These are phyloP conservation scores for Bombycilla garrulus DNA, from an alignment of 2,113 vertebrate genomes.

Conservation along the genomic window DNA sequence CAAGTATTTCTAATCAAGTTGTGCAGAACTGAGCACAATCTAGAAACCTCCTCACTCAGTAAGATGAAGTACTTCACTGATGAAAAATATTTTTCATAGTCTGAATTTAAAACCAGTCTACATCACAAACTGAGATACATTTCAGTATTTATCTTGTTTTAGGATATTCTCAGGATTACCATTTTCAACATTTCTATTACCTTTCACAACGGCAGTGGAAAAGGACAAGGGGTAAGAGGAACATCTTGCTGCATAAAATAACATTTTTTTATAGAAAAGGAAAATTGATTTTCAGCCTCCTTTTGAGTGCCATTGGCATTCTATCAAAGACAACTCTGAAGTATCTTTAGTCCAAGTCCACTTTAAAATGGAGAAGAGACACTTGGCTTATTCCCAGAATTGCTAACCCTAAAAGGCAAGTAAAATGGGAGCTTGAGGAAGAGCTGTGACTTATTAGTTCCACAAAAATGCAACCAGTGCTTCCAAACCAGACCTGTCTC, in stretches of 20 bases:
- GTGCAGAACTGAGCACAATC: background rate
- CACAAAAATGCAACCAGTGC: background rate
- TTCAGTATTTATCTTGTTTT: background rate
- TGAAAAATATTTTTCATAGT: background rate
- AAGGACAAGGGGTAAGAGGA: background rate
- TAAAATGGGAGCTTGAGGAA: background rate
- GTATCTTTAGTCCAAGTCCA: background rate
- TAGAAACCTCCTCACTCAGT: background rate
- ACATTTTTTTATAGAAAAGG: background rate
- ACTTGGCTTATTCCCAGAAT: background rate
- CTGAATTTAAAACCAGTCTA: background rate
- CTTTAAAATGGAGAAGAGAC: background rate
- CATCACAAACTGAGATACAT: background rate
- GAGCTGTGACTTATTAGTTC: background rate
- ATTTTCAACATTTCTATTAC: background rate
- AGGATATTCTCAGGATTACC: background rate
- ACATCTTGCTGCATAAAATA: background rate
- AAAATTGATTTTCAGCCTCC: background rate
- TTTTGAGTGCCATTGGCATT: background rate
- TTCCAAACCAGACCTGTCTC: background rate
- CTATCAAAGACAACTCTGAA: background rate
- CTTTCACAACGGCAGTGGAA: background rate
- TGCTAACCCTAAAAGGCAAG: background rate
- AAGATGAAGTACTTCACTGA: background rate
- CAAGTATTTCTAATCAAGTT: background rate